Evolutionary conservation across 1,140 invertebrate genomes (phyloP).

Genomic region (Orchestia grillus): DNA sequence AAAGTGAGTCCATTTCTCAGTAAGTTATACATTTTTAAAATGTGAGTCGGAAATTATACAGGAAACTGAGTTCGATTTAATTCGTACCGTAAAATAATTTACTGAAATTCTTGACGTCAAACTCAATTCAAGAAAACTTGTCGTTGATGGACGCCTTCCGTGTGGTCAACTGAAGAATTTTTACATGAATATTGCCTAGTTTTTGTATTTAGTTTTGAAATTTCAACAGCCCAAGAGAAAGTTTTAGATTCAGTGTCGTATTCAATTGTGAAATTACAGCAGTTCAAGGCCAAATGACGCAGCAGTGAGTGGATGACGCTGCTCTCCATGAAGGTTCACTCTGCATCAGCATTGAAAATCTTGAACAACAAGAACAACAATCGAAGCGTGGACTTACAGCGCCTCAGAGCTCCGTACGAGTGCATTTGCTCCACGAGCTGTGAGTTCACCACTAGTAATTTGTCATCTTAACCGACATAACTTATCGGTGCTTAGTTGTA

Average conservation of each 20-base stretch:
- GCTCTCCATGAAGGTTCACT: neutral
- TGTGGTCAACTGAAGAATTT: neutral
- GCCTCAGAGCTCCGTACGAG: neutral
- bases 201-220: neutral
- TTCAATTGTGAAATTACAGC: neutral
- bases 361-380: neutral
- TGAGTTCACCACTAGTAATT: neutral
- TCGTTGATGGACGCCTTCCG: neutral
- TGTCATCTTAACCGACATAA: no score
- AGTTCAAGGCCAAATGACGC: neutral
- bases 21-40: neutral
- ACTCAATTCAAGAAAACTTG: neutral
- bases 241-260: no score
- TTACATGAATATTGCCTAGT: neutral
- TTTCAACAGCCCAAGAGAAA: neutral
- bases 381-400: neutral
- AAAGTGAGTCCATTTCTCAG: neutral
- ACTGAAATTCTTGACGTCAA: neutral
- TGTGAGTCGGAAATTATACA: no score
- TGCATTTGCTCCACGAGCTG: neutral
- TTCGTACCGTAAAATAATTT: neutral
- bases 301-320: neutral
- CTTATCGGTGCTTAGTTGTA: no score
- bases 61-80: neutral
- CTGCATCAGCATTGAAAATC: neutral